Evolutionary conservation across 2,797 vertebrate genomes (phyloP), one percentile per base, ranked within the genome.

Genomic region (Anguilla anguilla): DNA sequence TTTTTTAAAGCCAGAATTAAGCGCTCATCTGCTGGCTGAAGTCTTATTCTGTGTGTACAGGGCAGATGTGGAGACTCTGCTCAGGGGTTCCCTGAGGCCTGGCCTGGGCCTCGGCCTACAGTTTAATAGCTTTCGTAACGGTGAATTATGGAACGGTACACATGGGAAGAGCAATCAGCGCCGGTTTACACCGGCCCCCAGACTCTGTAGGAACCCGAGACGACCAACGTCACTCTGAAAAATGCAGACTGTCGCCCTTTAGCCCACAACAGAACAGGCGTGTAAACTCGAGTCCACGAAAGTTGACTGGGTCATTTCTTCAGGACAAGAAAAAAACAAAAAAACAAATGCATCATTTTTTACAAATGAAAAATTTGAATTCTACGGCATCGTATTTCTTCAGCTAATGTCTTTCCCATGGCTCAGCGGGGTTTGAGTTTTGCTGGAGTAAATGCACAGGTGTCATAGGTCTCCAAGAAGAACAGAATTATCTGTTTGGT

Each of bases 111-210:
- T 94, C 92, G 94, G 92, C 94, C 93, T 90, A 90, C 90, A 93
- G 93, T 95, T 96, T 96, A 96, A 96, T 96, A 94, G 93, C 91
- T 95, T 96, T 96, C 95, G 95, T 95, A 96, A 96, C 96, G 92
- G 96, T 95, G 89, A 96, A 97, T 97, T 97, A 97, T 95, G 96
- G 95, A 95, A 93, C 92, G 94, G 94, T 96, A 96, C 93, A 92
- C 79, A 95, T 96, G 95, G 92, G 94, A 97, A 97, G 96, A 97
- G 97, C 96, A 97, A 97, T 97, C 96, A 95, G 93, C 91, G 93
- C 93, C 95, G 95, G 94, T 96, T 95, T 93, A 87, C 91, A 93
- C 85, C 87, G 91, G 89, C 92, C 93, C 95, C 95, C 91, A 85
- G 93, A 93, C 93, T 85, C 91, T 46, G 89, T 88, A 88, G 97